phyloP scores from a whole-genome alignment of 2,797 vertebrate species.

The Scarus forsteni region DNA sequence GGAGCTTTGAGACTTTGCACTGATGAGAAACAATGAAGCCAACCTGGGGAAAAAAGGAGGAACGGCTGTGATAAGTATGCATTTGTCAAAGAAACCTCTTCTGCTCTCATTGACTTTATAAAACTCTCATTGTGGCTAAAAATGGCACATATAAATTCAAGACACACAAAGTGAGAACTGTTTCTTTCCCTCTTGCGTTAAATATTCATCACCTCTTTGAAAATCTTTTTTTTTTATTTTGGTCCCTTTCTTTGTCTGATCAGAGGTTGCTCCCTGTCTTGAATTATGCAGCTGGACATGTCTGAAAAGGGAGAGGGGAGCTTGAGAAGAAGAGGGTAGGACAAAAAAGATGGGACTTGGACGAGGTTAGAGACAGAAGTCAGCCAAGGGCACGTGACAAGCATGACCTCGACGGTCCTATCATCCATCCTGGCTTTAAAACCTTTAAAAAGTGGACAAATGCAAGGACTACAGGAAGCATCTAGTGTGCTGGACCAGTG shows the following conservation, averaged over 20 bases:
- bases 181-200: constrained; percentile 47
- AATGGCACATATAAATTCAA: constrained; percentile 39
- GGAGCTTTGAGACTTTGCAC: constrained; percentile 1
- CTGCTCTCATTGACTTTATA: constrained; percentile 22
- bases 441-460: constrained; percentile 28
- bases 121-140: constrained; percentile 30
- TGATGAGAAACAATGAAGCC: constrained; percentile 20
- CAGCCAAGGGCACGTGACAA: constrained; percentile 39
- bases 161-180: constrained; percentile 38
- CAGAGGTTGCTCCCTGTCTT: constrained; percentile 59
- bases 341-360: constrained; percentile 8
- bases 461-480: constrained; percentile 28
- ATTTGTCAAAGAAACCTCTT: constrained; percentile 2
- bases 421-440: constrained; percentile 26
- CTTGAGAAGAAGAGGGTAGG: background rate
- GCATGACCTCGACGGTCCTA: constrained; percentile 42
- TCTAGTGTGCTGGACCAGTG: background rate
- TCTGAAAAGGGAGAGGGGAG: constrained; percentile 40
- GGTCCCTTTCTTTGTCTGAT: constrained; percentile 55
- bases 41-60: constrained; percentile 6
- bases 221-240: constrained; percentile 15
- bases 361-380: constrained; percentile 61
- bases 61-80: constrained; percentile 16
- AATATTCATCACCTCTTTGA: constrained; percentile 66
- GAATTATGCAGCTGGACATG: constrained; percentile 66